These are phyloP conservation scores for Cassiopea andromeda DNA, from an alignment of 30 jellyfish, hydroid and myxozoan species.

Conservation along the genomic window DNA sequence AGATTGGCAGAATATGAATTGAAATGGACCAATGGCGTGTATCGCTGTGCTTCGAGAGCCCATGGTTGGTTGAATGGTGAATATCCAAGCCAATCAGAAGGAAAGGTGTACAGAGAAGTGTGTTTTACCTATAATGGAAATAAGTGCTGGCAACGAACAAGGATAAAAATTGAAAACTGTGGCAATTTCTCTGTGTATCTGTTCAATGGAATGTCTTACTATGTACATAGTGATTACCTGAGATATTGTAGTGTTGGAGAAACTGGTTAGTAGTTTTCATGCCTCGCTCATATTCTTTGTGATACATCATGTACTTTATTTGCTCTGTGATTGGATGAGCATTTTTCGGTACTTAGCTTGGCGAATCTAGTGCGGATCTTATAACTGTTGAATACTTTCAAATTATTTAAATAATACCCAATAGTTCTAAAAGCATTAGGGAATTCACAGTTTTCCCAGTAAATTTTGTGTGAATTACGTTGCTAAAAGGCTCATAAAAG, in stretches of 20 bases:
- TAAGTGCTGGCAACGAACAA: background rate
- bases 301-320: no score
- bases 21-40: background rate
- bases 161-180: background rate
- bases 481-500: no score
- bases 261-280: background rate
- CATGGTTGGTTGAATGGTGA: conserved; percentile 4
- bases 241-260: conserved; percentile 19
- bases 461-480: no score
- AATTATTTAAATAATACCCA: no score
- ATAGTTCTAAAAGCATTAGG: no score
- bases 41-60: background rate
- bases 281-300: no score
- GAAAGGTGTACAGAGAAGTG: background rate
- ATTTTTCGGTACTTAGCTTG: no score
- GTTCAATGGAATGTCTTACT: background rate
- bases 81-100: conserved; percentile 4
- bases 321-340: no score
- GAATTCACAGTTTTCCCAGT: no score
- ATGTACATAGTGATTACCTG: background rate
- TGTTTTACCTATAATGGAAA: conserved; percentile 7
- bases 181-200: conserved; percentile 4
- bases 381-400: no score
- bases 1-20: background rate
- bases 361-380: no score